A percentile compares a stretch with the other conserved stretches of the same genome.
These are phyloP conservation scores for Malaclemys terrapin DNA, from an alignment of 2,113 vertebrate genomes.

Conservation along the genomic window DNA sequence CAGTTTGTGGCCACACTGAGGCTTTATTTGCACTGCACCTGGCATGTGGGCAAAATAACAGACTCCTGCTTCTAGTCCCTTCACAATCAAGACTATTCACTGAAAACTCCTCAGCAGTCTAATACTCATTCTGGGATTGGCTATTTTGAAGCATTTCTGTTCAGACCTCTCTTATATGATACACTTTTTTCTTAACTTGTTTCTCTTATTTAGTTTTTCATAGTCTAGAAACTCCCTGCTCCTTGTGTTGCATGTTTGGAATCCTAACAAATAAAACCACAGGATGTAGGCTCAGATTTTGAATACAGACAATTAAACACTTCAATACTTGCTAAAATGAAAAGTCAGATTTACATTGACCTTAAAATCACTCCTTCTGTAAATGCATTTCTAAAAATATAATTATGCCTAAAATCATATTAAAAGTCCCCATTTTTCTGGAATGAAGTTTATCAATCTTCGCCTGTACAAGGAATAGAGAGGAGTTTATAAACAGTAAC, in stretches of 20 bases:
- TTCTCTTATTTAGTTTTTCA: conserved; percentile 32
- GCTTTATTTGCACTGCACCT: conserved; percentile 72
- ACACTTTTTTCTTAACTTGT: conserved; percentile 57
- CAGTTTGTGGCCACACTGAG: conserved; percentile 24
- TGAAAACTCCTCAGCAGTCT: not conserved
- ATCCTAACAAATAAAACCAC: conserved; percentile 74
- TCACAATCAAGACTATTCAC: conserved; percentile 62
- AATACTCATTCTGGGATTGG: rapidly evolving
- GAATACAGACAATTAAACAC: conserved; percentile 57
- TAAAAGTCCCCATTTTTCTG: not conserved
- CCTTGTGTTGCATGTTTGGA: conserved; percentile 71
- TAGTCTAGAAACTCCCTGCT: conserved; percentile 64
- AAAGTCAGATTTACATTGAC: conserved; percentile 63
- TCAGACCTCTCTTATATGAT: conserved; percentile 5
- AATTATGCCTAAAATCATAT: conserved; percentile 5
- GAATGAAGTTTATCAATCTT: conserved; percentile 27
- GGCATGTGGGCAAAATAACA: conserved; percentile 21
- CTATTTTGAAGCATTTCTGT: conserved; percentile 15
- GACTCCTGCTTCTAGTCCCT: conserved; percentile 54
- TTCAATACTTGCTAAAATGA: conserved; percentile 65
- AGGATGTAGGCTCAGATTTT: conserved; percentile 67
- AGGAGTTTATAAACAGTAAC: conserved; percentile 49
- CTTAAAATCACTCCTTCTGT: conserved; percentile 73
- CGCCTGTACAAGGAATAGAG: conserved; percentile 69
- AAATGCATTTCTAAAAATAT: conserved; percentile 70